phyloP scores from a whole-genome alignment of 1,140 invertebrate species.

The Drosophila kurseongensis region DNA sequence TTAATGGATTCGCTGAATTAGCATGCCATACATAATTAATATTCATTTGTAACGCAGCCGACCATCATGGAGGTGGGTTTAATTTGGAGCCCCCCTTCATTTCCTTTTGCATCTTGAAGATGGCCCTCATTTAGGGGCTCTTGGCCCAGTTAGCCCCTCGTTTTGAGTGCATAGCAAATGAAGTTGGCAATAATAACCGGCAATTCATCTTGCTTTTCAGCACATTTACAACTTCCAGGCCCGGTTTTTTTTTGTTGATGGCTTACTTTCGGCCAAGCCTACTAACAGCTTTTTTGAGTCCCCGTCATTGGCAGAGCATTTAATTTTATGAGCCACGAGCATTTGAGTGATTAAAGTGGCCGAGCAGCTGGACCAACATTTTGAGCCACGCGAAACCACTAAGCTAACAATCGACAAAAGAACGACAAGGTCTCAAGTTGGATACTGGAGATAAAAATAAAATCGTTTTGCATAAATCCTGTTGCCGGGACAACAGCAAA shows the following conservation, averaged over 20 bases:
- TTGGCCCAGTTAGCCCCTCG: constrained; percentile 19
- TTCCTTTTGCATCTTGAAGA: constrained; percentile 37
- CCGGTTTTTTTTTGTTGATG: constrained; percentile 8
- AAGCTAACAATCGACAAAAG: constrained; percentile 39
- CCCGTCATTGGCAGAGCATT: constrained; percentile 21
- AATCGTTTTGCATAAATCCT: constrained; percentile 72
- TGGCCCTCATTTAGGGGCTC: constrained; percentile 40
- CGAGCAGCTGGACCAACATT: constrained; percentile 11
- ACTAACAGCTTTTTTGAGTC: not conserved
- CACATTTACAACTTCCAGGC: constrained; percentile 62
- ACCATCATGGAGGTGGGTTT: constrained; percentile 29
- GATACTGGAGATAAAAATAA: constrained; percentile 53
- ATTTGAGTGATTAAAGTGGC: constrained; percentile 36
- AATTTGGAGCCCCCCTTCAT: constrained; percentile 13
- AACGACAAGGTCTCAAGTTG: constrained; percentile 24
- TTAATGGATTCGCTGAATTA: constrained; percentile 63
- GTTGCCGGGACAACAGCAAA: constrained; percentile 32
- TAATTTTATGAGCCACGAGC: constrained; percentile 53
- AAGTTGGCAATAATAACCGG: constrained; percentile 65
- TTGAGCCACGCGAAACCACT: constrained; percentile 14
- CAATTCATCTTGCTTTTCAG: constrained; percentile 71
- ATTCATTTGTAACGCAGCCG: constrained; percentile 42
- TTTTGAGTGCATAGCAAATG: constrained; percentile 44
- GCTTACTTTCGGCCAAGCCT: constrained; percentile 5
- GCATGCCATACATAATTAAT: constrained; percentile 53